A percentile compares a stretch with the other conserved stretches of the same genome.
Evolutionary conservation across 2,888 invertebrate species (phyloP).

Genomic region (Trichacis sp.): DNA sequence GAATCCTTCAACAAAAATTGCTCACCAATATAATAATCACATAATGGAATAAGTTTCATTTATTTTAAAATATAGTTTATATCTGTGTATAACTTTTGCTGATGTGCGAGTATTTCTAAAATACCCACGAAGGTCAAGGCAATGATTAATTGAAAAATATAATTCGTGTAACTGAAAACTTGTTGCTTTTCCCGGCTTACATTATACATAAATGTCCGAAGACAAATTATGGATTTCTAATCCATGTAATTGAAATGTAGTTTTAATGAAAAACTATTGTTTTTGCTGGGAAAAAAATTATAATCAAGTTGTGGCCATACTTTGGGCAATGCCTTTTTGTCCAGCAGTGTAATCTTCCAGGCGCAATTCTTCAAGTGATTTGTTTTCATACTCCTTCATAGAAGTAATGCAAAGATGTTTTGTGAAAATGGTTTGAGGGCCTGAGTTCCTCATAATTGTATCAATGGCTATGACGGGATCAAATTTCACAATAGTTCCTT

Average conservation of each 20-base stretch:
- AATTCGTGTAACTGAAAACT: neutral
- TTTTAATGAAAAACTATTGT: neutral
- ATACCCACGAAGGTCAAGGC: constrained; percentile 60
- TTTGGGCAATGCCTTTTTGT: constrained; percentile 80
- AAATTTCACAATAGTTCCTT: constrained; percentile 88
- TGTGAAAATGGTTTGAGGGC: constrained; percentile 87
- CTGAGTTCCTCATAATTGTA: constrained; percentile 89
- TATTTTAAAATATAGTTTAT: constrained; percentile 22
- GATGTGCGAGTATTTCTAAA: constrained; percentile 70
- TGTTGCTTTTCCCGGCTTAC: neutral
- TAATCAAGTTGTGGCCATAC: constrained; percentile 43
- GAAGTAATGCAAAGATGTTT: constrained; percentile 97
- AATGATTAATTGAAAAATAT: neutral
- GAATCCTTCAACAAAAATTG: constrained; percentile 67
- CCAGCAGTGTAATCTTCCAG: constrained; percentile 93
- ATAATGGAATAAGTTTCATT: neutral
- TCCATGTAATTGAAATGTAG: too few species aligned
- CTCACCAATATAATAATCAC: neutral
- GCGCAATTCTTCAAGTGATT: constrained; percentile 94
- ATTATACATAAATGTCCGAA: too few species aligned
- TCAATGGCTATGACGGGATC: constrained; percentile 89
- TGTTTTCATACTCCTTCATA: constrained; percentile 97
- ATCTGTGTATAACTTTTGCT: constrained; percentile 69
- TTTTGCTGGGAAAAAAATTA: neutral
- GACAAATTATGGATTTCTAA: too few species aligned